Evolutionary conservation across 2,888 invertebrate species (phyloP).

Genomic region (Ectemnius continuus): DNA sequence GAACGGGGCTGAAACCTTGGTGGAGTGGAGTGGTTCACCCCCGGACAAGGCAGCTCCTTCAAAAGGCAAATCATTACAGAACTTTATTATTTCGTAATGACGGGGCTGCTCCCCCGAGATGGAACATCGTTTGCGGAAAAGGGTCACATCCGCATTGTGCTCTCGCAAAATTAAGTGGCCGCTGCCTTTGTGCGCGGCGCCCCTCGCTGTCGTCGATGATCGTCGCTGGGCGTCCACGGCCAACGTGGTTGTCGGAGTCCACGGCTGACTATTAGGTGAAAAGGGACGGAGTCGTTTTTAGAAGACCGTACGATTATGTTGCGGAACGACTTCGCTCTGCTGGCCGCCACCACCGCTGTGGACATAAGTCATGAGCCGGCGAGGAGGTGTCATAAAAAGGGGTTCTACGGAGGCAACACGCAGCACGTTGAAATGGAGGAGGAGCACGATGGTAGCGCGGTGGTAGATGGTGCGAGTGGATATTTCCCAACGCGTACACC

Average conservation of each 20-base stretch:
- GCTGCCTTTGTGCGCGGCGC: constrained; percentile 36
- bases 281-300: constrained; percentile 42
- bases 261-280: constrained; percentile 49
- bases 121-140: constrained; percentile 53
- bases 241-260: constrained; percentile 29
- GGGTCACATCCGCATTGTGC: constrained; percentile 54
- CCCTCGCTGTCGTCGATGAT: constrained; percentile 43
- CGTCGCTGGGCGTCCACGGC: constrained; percentile 18
- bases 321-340: constrained; percentile 33
- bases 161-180: constrained; percentile 59
- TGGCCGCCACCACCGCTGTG: constrained; percentile 31
- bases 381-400: constrained; percentile 55
- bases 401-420: constrained; percentile 38
- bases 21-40: constrained; percentile 2
- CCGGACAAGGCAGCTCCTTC: constrained; percentile 17
- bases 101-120: constrained; percentile 28
- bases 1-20: constrained; percentile 1
- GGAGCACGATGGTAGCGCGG: neutral
- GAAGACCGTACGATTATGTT: constrained; percentile 47
- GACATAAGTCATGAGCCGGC: constrained; percentile 64
- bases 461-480: constrained; percentile 11
- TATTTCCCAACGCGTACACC: constrained; percentile 18
- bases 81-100: constrained; percentile 61
- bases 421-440: constrained; percentile 17
- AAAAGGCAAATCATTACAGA: constrained; percentile 47